phyloP scores from a whole-genome alignment of 2,797 vertebrate genomes.

The Acipenser ruthenus region DNA sequence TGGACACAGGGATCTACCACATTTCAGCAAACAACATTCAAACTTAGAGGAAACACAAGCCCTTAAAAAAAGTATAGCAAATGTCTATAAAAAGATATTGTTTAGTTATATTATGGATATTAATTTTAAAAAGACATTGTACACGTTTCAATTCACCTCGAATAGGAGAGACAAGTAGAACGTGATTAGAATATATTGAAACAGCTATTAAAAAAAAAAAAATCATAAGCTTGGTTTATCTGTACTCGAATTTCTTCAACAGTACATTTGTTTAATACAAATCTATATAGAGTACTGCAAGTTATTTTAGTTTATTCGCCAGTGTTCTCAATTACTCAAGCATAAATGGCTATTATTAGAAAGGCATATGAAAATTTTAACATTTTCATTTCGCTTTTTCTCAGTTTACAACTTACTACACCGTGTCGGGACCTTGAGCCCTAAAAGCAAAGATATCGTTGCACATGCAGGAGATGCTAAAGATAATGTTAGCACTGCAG shows the following conservation, averaged over 20 bases:
- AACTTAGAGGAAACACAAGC: slow-evolving; percentile 27
- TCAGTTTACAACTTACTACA: background rate
- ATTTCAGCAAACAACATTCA: slow-evolving; percentile 29
- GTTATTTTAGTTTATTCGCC: background rate
- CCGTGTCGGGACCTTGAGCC: background rate
- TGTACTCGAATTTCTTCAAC: too few relatives aligned
- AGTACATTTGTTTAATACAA: too few relatives aligned
- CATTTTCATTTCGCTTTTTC: slow-evolving; percentile 1
- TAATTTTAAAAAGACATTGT: too few relatives aligned
- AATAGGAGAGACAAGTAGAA: too few relatives aligned
- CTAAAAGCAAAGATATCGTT: background rate
- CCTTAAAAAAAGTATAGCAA: background rate
- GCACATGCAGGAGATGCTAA: background rate
- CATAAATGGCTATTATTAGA: background rate
- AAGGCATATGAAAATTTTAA: background rate
- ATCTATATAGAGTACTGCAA: too few relatives aligned
- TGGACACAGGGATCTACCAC: slow-evolving; percentile 63
- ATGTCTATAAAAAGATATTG: background rate
- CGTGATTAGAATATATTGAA: too few relatives aligned
- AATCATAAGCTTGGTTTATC: too few relatives aligned
- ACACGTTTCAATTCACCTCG: too few relatives aligned
- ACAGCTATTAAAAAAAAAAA: too few relatives aligned
- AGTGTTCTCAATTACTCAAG: background rate
- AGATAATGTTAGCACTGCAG: background rate
- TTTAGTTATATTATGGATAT: too few relatives aligned